These are phyloP conservation scores for Pipistrellus pygmaeus DNA, from an alignment of 2,797 vertebrate species.

Conservation along the genomic window DNA sequence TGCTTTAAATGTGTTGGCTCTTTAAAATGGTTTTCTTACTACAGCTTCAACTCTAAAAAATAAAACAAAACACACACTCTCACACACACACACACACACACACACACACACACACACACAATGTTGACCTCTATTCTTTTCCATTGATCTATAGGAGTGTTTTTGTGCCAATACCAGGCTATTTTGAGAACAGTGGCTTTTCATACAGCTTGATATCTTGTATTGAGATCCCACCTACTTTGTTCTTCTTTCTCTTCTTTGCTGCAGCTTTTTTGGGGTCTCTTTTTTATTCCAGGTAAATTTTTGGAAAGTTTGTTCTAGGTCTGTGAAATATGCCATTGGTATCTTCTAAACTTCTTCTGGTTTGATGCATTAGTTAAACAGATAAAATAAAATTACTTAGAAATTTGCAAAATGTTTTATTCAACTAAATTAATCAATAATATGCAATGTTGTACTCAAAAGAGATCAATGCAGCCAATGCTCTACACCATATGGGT, in stretches of 20 bases:
- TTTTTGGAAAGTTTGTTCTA: too few species aligned
- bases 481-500: neutral
- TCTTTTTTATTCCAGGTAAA: too few species aligned
- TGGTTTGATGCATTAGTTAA: neutral
- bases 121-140: neutral
- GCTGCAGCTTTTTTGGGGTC: too few species aligned
- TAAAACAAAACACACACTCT: neutral
- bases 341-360: neutral
- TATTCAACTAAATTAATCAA: neutral
- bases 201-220: too few species aligned
- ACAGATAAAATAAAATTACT: neutral
- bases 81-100: too few species aligned
- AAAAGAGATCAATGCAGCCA: neutral
- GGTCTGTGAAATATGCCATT: too few species aligned
- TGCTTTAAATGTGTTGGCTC: neutral
- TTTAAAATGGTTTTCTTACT: slow-evolving; percentile 4
- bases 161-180: too few species aligned
- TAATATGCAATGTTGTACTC: neutral
- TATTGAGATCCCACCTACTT: too few species aligned
- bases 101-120: neutral
- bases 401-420: neutral
- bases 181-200: too few species aligned
- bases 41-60: neutral
- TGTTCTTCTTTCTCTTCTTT: too few species aligned
- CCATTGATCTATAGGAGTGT: too few species aligned